phyloP scores from a whole-genome alignment of 2,113 vertebrate genomes.

The Grallaria varia region DNA sequence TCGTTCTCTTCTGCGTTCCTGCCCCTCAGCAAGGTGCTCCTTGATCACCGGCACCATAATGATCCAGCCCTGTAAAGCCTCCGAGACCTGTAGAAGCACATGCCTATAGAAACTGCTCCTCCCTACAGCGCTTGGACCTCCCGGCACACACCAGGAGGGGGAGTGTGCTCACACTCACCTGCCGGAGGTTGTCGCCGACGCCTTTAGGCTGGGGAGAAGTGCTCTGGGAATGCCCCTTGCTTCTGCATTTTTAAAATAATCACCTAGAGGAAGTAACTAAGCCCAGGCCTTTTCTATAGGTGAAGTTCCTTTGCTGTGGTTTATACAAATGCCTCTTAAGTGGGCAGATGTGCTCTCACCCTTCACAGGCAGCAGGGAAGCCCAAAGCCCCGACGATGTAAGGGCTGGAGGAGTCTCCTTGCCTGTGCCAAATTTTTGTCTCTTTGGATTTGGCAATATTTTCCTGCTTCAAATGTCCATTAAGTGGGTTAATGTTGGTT shows the following conservation, averaged over 20 bases:
- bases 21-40: not conserved
- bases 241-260: not conserved
- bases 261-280: not conserved
- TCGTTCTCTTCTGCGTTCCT: not conserved
- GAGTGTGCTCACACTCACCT: not conserved
- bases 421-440: not conserved
- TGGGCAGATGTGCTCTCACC: fast-evolving
- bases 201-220: not conserved
- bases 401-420: not conserved
- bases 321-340: not conserved
- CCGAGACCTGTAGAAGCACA: not conserved
- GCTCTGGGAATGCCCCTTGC: not conserved
- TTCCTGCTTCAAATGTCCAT: not conserved
- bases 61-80: not conserved
- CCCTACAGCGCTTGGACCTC: fast-evolving
- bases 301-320: not conserved
- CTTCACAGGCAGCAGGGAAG: not conserved
- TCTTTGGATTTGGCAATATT: not conserved
- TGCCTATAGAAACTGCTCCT: not conserved
- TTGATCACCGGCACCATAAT: fast-evolving
- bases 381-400: not conserved
- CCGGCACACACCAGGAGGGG: not conserved
- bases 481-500: not conserved
- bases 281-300: not conserved
- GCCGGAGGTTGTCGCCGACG: not conserved